Evolutionary conservation across 1,140 invertebrate species (phyloP), one percentile per base, ranked within the genome.

Genomic region (Conopomorpha cramerella): DNA sequence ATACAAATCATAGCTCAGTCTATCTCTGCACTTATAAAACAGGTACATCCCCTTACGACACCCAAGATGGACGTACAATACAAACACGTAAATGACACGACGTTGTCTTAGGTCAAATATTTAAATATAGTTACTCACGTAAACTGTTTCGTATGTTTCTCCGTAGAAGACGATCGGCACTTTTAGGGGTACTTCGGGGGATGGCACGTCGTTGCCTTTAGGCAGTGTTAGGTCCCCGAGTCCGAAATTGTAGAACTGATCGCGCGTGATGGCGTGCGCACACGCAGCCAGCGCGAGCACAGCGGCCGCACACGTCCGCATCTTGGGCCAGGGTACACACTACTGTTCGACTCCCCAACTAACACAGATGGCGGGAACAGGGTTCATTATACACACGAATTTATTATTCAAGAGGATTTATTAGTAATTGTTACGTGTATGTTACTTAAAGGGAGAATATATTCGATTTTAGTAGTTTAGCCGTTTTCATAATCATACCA

Each of bases 161-260:
- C 86, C 85, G 64, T 85, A 92, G 63, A 91, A 90, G 3, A 78
- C 67, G 34, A 92, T 82, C 0, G 89, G 87, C 15, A 80, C 77
- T 43, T 64, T 74, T 0, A 84, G 47, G 0, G 37, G 35, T 6
- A 82, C 47, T 48, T 82, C 77, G 0, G 63, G 58, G n/a, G 74
- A 76, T 8, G 79, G 63, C 8, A 79, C 51, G 29, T 81, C 78
- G 23, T 70, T 51, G 1, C 68, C 78, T 12, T 45, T 45, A 10
- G 74, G 66, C 34, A 82, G 49, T 6, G 59, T 45, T 26, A 55
- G 49, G 49, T 79, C 77, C 1, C 56, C 61, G 0, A 30, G 29
- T 3, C 76, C 77, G 40, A 68, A 46, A 1, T 68, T 53, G 51
- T 77, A 78, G 49, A 79, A 63, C 45, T 64, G 55, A 45, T 67